Conservation (phyloP, 2,113 vertebrate genomes). For the Tauraco erythrolophus region DNA sequence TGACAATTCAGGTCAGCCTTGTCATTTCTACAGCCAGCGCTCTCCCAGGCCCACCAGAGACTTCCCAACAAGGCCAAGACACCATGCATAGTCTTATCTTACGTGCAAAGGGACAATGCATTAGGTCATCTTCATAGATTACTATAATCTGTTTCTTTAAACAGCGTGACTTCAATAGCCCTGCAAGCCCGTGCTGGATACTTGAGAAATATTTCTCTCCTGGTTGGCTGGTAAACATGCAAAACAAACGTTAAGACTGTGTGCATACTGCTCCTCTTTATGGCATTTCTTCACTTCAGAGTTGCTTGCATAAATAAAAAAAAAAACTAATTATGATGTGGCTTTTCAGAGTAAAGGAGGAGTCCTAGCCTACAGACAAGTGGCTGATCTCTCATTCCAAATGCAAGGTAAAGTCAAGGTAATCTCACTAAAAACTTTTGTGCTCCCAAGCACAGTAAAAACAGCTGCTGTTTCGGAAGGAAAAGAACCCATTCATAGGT, state of each 20-base stretch:
- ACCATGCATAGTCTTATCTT: not conserved
- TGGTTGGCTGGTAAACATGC: not conserved
- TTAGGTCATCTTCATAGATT: not conserved
- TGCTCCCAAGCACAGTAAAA: not conserved
- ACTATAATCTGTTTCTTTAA: not conserved
- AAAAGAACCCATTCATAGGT: fast-evolving
- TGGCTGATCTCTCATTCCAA: not conserved
- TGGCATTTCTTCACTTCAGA: not conserved
- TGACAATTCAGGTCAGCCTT: not conserved
- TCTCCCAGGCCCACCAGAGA: not conserved
- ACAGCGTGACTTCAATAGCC: not conserved
- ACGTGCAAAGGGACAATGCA: not conserved
- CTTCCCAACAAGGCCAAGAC: not conserved
- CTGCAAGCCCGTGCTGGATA: not conserved
- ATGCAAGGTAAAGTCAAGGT: not conserved
- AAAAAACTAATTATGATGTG: not conserved
- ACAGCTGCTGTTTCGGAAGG: not conserved
- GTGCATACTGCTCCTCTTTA: not conserved
- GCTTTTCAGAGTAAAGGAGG: not conserved
- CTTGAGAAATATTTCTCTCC: not conserved
- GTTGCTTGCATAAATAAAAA: not conserved
- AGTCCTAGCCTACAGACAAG: not conserved
- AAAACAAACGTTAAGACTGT: not conserved
- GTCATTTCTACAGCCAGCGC: not conserved
- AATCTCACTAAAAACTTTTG: not conserved